Evolutionary conservation across 92 coral and sea anemone species (phyloP), one percentile per base, ranked within the genome.

Genomic region (Ricordea florida): DNA sequence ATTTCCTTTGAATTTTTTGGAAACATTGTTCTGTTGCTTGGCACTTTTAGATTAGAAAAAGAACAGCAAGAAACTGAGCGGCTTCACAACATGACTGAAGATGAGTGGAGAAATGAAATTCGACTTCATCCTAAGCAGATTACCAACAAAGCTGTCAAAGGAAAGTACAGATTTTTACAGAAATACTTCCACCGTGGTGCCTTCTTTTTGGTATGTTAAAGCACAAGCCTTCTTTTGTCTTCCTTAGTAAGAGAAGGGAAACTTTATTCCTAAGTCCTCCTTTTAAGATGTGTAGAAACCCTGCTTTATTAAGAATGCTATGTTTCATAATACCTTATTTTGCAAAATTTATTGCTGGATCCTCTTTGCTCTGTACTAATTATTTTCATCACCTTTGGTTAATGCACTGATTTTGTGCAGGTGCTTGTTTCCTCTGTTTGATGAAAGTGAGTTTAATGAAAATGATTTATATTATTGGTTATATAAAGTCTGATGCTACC

Each of bases 151-250:
- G 90, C 96, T 20, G 65, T 56, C 58, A 93, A 93, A 56, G 98
- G 98, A 21, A 93, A 91, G 63, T 93, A 93, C 88, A 91, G 82
- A 67, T 93, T 93, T 78, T 69, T 93, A 48, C 98, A 93, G 78
- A 93, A 93, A 72, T 93, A 93, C 43, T 93, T 84, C 43, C 98
- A 93, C 37, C 97, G 98, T 26, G 98, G 98, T 5, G 92, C 81
- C 20, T 93, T 93, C 81, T 93, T 93, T 71, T 27, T 93, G 93
- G 98, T 93, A 35, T 87, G 93, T 49, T n/a, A n/a, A n/a, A n/a
- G n/a, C n/a, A n/a, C n/a, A n/a, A n/a, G n/a, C n/a, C n/a, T n/a
- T n/a, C n/a, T n/a, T n/a, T n/a, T n/a, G n/a, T n/a, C n/a, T n/a
- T n/a, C n/a, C n/a, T n/a, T n/a, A n/a, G n/a, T n/a, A n/a, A n/a